Conservation (phyloP, 2,113 vertebrate genomes). For the Spheniscus mendiculus region DNA sequence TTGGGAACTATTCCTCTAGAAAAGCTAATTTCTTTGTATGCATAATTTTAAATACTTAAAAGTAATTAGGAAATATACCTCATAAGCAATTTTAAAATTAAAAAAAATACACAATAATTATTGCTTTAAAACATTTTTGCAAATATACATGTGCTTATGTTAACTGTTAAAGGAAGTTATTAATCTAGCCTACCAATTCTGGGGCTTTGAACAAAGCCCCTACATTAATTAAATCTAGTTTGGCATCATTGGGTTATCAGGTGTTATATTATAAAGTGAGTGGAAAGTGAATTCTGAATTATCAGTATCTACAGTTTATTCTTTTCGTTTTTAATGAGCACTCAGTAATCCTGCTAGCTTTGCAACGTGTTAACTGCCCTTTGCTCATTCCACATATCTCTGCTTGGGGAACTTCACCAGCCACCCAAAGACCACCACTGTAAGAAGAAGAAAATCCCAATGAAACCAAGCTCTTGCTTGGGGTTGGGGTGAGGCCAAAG, state of each 20-base stretch:
- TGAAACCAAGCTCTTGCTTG: neutral
- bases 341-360: neutral
- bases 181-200: neutral
- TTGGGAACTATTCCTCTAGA: neutral
- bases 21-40: neutral
- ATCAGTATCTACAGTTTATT: neutral
- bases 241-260: conserved; percentile 7
- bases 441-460: neutral
- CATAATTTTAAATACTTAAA: conserved; percentile 20
- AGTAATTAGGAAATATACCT: conserved; percentile 30
- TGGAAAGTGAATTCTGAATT: conserved; percentile 14
- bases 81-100: neutral
- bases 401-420: neutral
- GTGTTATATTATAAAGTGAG: neutral
- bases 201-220: conserved; percentile 21
- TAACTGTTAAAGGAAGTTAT: neutral
- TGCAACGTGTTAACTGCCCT: neutral
- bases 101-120: neutral
- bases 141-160: neutral
- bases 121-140: neutral
- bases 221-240: conserved; percentile 17
- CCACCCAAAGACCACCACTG: neutral
- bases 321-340: neutral
- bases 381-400: neutral
- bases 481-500: neutral